Percentiles rank a stretch among this genome's conserved stretches.
Conservation (phyloP, 53 echinoderm and acorn worm species). For the Holothuria scabra region DNA sequence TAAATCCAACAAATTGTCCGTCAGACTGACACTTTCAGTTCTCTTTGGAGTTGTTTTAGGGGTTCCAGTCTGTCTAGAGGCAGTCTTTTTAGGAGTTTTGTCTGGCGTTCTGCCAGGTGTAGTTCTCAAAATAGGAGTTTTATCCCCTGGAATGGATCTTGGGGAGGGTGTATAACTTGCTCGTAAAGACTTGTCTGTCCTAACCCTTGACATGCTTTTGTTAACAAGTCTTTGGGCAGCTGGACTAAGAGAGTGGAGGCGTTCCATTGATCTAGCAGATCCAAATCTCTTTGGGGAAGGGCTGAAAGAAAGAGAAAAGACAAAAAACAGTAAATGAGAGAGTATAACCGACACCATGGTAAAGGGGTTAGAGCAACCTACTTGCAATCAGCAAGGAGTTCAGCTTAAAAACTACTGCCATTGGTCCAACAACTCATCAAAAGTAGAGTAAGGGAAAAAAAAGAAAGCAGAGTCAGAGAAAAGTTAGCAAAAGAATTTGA, state of each 20-base stretch:
- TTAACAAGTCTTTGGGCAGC: constrained; percentile 94
- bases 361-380: too few relatives aligned
- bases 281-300: constrained; percentile 86
- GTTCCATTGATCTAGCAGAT: constrained; percentile 73
- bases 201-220: constrained; percentile 58
- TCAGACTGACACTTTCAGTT: constrained; percentile 65
- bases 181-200: constrained; percentile 81
- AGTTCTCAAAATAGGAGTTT: constrained; percentile 75
- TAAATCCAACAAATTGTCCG: constrained; percentile 86
- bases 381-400: too few relatives aligned
- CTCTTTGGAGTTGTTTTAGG: constrained; percentile 59
- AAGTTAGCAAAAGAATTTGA: too few relatives aligned
- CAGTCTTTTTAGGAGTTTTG: constrained; percentile 73
- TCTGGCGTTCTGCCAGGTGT: constrained; percentile 63
- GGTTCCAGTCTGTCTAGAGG: constrained; percentile 61
- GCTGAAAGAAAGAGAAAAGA: constrained; percentile 44
- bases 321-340: neutral
- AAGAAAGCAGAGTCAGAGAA: too few relatives aligned
- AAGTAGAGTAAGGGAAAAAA: too few relatives aligned
- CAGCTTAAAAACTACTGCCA: too few relatives aligned
- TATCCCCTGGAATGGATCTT: constrained; percentile 63
- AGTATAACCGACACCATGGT: too few relatives aligned
- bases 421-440: too few relatives aligned
- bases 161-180: constrained; percentile 97
- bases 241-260: constrained; percentile 83